Base-by-base conservation (phyloP, 2,113 vertebrate species). In the Cyprinodon variegatus region DNA sequence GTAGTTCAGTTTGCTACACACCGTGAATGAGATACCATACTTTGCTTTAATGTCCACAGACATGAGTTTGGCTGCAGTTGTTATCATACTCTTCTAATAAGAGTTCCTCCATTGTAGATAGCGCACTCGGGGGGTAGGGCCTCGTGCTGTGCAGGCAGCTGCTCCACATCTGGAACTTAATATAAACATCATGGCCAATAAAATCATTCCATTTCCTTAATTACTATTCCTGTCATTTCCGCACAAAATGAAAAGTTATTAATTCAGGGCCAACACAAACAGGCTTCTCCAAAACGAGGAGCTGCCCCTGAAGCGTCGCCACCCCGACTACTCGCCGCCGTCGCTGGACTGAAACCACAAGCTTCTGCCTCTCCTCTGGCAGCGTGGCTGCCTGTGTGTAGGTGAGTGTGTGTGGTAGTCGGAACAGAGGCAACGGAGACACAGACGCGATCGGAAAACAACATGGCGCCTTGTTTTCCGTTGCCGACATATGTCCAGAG, bases 221-320 rank as follows among this genome's bases (percentile, higher is more conserved):
- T 95, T 93, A 94, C 93, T 93, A 94, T 95, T 94, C 94, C 92
- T 96, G 95, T 96, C 94, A 95, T 95, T 95, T 96, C 95, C 91
- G 83, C 91, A 93, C 89, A 90, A 89, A 94, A 94, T 94, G 90
- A 95, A 92, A 90, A 90, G 90, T 93, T 93, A 92, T 94, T 92
- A 94, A 95, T 93, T 92, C 91, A 29, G 84, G 79, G 93, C 76
- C 73, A 91, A 94, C 81, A 82, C 88, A 94, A 94, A 94, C 92
- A 90, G 69, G 88, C 83, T 88, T 89, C 92, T 89, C 83, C 79
- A 89, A 83, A 77, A 68, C n/a, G n/a, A n/a, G n/a, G 88, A 89
- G 77, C 90, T 88, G 46, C 81, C 75, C 82, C 77, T 79, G 88
- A 91, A 87, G 87, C 82, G 86, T 88, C 82, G 60, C 60, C 81